A percentile compares a stretch with the other conserved stretches of the same genome.
Evolutionary conservation across 2,797 vertebrate species (phyloP).

Genomic region (Discoglossus pictus): DNA sequence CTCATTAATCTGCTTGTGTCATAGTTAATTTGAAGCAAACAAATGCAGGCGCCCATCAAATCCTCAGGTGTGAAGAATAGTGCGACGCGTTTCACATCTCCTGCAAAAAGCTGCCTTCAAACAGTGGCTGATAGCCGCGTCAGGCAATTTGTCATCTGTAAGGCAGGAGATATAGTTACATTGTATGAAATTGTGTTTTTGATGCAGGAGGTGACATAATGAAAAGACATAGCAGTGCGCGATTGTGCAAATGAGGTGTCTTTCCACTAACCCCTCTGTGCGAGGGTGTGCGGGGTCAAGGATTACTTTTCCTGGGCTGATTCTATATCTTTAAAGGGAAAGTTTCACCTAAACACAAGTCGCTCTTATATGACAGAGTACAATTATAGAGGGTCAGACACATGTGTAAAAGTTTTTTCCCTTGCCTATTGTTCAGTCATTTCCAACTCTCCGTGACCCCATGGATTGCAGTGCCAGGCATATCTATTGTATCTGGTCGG

Average conservation of each 20-base stretch:
- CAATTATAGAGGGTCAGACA: no score
- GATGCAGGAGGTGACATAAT: slow-evolving; percentile 28
- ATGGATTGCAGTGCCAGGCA: no score
- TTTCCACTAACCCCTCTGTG: neutral
- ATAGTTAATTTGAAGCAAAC: slow-evolving; percentile 9
- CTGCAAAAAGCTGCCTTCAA: neutral
- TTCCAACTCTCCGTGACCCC: no score
- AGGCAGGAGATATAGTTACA: neutral
- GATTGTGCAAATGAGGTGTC: neutral
- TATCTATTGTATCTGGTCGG: no score
- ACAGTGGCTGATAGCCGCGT: slow-evolving; percentile 4
- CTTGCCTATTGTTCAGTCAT: no score
- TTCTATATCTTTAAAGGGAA: no score
- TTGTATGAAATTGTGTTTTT: slow-evolving; percentile 43
- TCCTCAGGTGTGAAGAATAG: neutral
- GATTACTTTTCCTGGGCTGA: no score
- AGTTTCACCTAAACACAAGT: no score
- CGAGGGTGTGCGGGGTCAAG: no score
- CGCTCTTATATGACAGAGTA: no score
- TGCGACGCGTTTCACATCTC: slow-evolving; percentile 14
- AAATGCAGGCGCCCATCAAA: neutral
- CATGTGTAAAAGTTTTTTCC: no score
- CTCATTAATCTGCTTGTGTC: slow-evolving; percentile 16
- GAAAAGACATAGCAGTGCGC: neutral
- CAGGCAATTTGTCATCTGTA: slow-evolving; percentile 34